These are phyloP conservation scores for Epistrophe eligans DNA, from an alignment of 2,888 invertebrate species.

Conservation along the genomic window DNA sequence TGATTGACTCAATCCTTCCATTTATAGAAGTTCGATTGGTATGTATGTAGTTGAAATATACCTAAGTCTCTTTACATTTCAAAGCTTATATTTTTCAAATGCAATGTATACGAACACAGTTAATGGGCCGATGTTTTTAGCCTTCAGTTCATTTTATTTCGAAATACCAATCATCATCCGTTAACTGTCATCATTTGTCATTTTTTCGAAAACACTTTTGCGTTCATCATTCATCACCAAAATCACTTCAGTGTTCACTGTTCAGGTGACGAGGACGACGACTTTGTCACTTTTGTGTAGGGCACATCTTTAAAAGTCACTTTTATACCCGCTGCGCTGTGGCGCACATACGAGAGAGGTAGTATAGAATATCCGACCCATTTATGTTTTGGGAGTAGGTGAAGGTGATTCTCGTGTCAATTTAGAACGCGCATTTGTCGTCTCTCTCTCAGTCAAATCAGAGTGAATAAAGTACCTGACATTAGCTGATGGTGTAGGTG, in stretches of 20 bases:
- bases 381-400: neutral
- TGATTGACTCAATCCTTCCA: neutral
- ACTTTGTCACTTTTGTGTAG: conserved; percentile 28
- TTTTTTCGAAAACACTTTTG: conserved; percentile 28
- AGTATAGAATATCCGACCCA: neutral
- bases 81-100: neutral
- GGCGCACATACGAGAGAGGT: too few species aligned
- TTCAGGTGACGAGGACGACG: conserved; percentile 32
- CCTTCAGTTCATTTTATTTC: neutral
- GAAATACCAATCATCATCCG: conserved; percentile 41
- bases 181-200: conserved; percentile 63
- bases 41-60: neutral
- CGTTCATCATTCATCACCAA: conserved; percentile 59
- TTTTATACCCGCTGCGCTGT: conserved; percentile 36
- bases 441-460: conserved; percentile 14
- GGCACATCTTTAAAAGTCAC: conserved; percentile 50
- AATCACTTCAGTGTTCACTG: conserved; percentile 65
- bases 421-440: conserved; percentile 13
- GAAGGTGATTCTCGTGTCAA: conserved; percentile 30
- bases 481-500: conserved; percentile 5
- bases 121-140: neutral
- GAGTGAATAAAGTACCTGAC: conserved; percentile 35
- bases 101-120: neutral
- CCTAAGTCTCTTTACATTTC: neutral
- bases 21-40: neutral